A percentile compares a stretch with the other conserved stretches of the same genome.
Evolutionary conservation across 2,797 vertebrate species (phyloP).

Genomic region (Anguilla anguilla): DNA sequence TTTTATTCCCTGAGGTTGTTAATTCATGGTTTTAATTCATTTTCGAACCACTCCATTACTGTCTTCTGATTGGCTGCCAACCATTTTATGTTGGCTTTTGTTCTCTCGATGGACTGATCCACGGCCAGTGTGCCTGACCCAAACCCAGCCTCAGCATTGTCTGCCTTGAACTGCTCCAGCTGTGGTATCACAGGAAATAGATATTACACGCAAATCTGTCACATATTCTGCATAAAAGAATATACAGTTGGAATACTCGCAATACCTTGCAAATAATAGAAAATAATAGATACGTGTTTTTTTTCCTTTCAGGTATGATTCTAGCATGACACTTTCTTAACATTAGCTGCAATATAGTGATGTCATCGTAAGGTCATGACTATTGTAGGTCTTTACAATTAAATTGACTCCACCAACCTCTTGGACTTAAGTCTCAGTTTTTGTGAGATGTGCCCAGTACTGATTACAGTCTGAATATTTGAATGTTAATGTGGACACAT

Average conservation of each 20-base stretch:
- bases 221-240: not conserved
- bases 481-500: not conserved
- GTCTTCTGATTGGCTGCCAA: slow-evolving; percentile 74
- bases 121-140: slow-evolving; percentile 83
- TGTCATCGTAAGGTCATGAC: not conserved
- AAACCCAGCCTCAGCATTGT: slow-evolving; percentile 79
- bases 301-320: not conserved
- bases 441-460: not conserved
- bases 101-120: slow-evolving; percentile 89
- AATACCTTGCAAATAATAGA: not conserved
- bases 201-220: not conserved
- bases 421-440: not conserved
- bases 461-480: not conserved
- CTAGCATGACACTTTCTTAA: not conserved
- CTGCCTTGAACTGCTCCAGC: slow-evolving; percentile 82
- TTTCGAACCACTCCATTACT: slow-evolving; percentile 76
- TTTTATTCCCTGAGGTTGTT: not conserved
- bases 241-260: not conserved
- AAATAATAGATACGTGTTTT: not conserved
- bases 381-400: not conserved
- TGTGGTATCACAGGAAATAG: slow-evolving; percentile 48
- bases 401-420: not conserved
- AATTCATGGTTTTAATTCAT: slow-evolving; percentile 42
- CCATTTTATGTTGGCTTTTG: slow-evolving; percentile 87
- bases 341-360: not conserved